These are phyloP conservation scores for Egretta garzetta DNA, from an alignment of 2,113 vertebrate genomes.

Conservation along the genomic window DNA sequence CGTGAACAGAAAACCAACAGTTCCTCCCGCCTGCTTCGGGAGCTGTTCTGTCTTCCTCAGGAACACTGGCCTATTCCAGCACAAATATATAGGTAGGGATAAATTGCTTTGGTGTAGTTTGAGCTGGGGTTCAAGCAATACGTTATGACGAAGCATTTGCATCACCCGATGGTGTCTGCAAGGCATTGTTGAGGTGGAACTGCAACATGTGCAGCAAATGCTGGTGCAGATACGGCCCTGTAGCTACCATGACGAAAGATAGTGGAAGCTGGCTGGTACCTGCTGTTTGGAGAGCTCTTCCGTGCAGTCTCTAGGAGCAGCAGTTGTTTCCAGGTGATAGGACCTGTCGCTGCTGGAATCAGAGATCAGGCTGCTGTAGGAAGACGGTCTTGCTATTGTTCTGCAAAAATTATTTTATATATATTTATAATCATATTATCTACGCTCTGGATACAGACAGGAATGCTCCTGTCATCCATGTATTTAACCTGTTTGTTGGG, in stretches of 20 bases:
- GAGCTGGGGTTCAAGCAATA: neutral
- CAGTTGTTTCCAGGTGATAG: neutral
- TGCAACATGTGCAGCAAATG: neutral
- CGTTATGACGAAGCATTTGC: neutral
- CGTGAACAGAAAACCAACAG: neutral
- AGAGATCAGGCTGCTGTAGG: neutral
- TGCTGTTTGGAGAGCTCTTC: neutral
- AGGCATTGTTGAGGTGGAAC: neutral
- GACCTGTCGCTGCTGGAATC: neutral
- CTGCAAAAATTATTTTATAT: neutral
- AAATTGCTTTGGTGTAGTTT: neutral
- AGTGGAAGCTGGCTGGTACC: neutral
- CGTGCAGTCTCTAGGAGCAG: neutral
- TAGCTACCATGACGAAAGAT: neutral
- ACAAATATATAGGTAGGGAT: neutral
- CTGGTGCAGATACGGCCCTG: neutral
- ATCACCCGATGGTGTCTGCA: neutral
- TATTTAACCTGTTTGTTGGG: neutral
- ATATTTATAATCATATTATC: neutral
- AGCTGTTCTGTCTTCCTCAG: neutral
- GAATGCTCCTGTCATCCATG: neutral
- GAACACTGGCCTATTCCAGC: neutral
- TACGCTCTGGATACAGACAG: neutral
- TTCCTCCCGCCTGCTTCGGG: neutral
- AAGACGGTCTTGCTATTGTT: neutral